A percentile compares a stretch with the other conserved stretches of the same genome.
Evolutionary conservation across 1,140 invertebrate species (phyloP).

Genomic region (Sitodiplosis mosellana): DNA sequence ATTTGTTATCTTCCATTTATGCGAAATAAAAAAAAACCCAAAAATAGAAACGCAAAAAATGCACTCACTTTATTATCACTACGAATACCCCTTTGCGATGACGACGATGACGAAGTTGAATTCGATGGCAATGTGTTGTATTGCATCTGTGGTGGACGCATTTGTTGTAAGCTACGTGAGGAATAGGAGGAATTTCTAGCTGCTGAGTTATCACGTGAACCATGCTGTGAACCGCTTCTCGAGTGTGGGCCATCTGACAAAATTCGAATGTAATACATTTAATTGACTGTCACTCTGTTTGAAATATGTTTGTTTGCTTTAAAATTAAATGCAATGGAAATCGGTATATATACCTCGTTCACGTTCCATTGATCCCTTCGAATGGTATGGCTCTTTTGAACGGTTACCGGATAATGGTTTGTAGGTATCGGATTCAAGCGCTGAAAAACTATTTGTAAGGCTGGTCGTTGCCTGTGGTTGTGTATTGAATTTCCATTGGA

Average conservation of each 20-base stretch:
- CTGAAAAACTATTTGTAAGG: not conserved
- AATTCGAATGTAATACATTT: not conserved
- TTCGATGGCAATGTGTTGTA: not conserved
- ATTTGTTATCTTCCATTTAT: too few relatives aligned
- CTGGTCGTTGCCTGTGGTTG: not conserved
- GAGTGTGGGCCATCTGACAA: conserved; percentile 29
- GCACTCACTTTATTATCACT: not conserved
- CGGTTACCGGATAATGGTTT: conserved; percentile 11
- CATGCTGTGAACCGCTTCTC: conserved; percentile 35
- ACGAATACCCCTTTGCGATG: not conserved
- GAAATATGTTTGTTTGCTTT: not conserved
- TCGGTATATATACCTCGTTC: conserved; percentile 14
- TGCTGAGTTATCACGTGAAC: conserved; percentile 23
- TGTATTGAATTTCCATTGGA: not conserved
- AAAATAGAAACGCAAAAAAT: too few relatives aligned
- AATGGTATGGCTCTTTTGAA: conserved; percentile 26
- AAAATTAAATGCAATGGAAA: not conserved
- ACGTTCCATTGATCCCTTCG: conserved; percentile 29
- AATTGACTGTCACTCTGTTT: not conserved
- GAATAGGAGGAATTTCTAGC: conserved; percentile 13
- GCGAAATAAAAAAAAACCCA: too few relatives aligned
- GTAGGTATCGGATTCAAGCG: not conserved
- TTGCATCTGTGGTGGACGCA: not conserved
- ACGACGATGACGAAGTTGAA: not conserved
- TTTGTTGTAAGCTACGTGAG: not conserved